These are phyloP conservation scores for Drosophila peninsularis DNA, from an alignment of 2,888 invertebrate genomes.

Conservation along the genomic window DNA sequence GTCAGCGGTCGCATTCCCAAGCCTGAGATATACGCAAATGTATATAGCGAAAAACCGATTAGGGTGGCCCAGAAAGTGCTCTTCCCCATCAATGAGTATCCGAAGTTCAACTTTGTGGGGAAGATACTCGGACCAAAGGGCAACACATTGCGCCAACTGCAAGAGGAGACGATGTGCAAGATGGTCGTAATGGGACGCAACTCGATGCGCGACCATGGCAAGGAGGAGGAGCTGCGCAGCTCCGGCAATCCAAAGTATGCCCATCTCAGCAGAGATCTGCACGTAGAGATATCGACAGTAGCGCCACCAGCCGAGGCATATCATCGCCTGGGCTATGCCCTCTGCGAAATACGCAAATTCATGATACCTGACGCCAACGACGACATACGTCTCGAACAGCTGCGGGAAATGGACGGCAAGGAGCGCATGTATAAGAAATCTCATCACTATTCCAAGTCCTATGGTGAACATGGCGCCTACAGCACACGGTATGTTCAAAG, in stretches of 20 bases:
- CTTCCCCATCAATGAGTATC: constrained; percentile 83
- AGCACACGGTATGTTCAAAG: constrained; percentile 70
- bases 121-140: constrained; percentile 97
- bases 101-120: constrained; percentile 95
- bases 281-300: constrained; percentile 95
- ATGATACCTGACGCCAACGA: constrained; percentile 89
- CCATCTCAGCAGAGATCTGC: constrained; percentile 95
- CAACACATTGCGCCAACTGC: constrained; percentile 94
- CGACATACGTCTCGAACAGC: constrained; percentile 82
- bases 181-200: constrained; percentile 97
- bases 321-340: constrained; percentile 92
- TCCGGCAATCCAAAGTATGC: constrained; percentile 96
- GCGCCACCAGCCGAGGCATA: constrained; percentile 96
- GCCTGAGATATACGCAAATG: constrained; percentile 83
- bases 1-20: constrained; percentile 90
- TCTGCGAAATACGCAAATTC: constrained; percentile 92
- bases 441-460: constrained; percentile 82
- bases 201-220: constrained; percentile 96
- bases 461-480: constrained; percentile 78
- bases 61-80: constrained; percentile 83
- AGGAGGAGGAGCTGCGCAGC: constrained; percentile 95
- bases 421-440: constrained; percentile 83
- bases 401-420: constrained; percentile 83
- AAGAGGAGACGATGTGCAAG: constrained; percentile 97
- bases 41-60: constrained; percentile 83